Base-by-base conservation (phyloP, 1,140 invertebrate species). In the Bombus affinis region DNA sequence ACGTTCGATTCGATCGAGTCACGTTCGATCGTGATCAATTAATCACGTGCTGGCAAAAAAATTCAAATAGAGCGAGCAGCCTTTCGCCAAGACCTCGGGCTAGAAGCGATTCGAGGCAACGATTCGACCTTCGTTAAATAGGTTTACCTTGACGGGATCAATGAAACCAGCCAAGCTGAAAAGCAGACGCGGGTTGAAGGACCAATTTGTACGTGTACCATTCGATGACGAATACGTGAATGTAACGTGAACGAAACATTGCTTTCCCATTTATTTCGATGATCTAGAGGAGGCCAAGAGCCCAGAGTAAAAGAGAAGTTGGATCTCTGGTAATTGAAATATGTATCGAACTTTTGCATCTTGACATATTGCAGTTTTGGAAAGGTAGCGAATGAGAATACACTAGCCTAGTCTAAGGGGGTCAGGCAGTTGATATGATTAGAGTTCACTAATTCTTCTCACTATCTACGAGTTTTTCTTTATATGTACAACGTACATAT, bases 71-170 rank as follows among this genome's bases (percentile, higher is more conserved):
- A 83, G 53, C 53, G 68, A 71, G 6, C 42, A 71, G 66, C 83
- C 83, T 85, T 85, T 85, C 83, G 83, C 83, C 83, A 68, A 71
- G 76, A 79, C 76, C 83, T 84, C 68, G 76, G 57, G 83, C 66
- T 84, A 72, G 75, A 72, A 53, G 53, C 53, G 53, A 59, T 79
- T 79, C 82, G 82, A 79, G 82, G 82, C 75, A 76, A 68, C 81
- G 81, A 9, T 42, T 18, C 75, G 83, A 85, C 83, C 83, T 85
- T 80, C 83, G 83, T 79, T 72, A 79, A 72, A 72, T 80, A 71
- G 68, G 53, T 44, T 85, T n/a, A 47, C 83, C 83, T 85, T 85
- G 83, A 22, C 66, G 76, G 39, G 76, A 85, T 72, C 68, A 44
- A 35, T 85, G 76, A 85, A 85, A 85, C 42, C 83, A 85, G 22